Evolutionary conservation across 2,113 vertebrate species (phyloP).

Genomic region (Aplodontia rufa): DNA sequence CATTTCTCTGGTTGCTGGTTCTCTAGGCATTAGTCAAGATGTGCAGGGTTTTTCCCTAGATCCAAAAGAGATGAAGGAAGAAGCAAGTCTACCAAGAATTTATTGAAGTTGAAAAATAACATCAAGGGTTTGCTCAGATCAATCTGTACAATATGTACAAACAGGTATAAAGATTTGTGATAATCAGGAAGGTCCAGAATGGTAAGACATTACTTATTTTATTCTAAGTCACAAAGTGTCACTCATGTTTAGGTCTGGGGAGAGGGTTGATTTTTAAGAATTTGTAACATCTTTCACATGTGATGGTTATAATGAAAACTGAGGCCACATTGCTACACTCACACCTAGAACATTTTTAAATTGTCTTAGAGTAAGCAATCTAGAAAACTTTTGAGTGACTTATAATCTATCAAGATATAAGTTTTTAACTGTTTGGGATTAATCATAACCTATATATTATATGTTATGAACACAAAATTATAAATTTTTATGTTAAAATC

Average conservation of each 20-base stretch:
- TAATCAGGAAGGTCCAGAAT: not conserved
- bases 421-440: not conserved
- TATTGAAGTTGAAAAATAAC: not conserved
- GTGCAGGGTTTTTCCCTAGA: not conserved
- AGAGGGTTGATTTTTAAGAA: not conserved
- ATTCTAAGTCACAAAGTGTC: not conserved
- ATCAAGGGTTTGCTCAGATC: not conserved
- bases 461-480: not conserved
- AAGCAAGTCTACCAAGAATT: not conserved
- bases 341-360: not conserved
- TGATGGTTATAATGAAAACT: not conserved
- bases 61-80: not conserved
- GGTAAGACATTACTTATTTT: fast-evolving
- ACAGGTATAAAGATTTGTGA: not conserved
- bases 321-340: not conserved
- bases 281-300: not conserved
- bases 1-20: not conserved
- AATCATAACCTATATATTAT: not conserved
- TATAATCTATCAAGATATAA: not conserved
- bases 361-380: not conserved
- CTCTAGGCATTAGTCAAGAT: not conserved
- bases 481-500: not conserved
- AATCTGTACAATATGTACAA: not conserved
- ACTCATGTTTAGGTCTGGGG: not conserved
- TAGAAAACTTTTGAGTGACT: not conserved